phyloP scores from a whole-genome alignment of 2,113 vertebrate genomes.

The Aplodontia rufa region DNA sequence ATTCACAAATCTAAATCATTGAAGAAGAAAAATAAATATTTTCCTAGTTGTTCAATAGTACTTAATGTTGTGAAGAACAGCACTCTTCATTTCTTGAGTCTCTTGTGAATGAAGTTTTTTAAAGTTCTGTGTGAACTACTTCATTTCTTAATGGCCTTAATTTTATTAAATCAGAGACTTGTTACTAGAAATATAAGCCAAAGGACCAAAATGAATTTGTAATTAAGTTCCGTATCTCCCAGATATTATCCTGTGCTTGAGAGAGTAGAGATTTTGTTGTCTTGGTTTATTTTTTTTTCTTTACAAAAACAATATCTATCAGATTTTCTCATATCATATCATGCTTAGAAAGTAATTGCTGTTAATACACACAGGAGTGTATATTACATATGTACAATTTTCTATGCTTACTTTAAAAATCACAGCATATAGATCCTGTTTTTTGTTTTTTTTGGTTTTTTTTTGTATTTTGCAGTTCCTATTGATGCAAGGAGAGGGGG shows the following conservation, averaged over 20 bases:
- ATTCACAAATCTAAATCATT: neutral
- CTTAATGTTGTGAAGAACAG: neutral
- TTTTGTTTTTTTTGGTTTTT: neutral
- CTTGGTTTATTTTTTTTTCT: neutral
- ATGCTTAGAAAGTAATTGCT: neutral
- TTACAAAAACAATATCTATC: neutral
- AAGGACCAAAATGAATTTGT: neutral
- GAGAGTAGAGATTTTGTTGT: neutral
- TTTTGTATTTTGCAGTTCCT: accelerated
- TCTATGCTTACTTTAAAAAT: neutral
- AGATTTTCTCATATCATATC: neutral
- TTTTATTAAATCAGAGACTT: neutral
- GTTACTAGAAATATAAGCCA: neutral
- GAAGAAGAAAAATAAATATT: neutral
- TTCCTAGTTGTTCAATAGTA: neutral
- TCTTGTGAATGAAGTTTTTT: neutral
- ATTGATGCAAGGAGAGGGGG: too few relatives aligned
- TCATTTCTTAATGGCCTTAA: neutral
- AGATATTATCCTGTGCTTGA: neutral
- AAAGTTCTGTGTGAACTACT: neutral
- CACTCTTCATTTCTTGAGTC: neutral
- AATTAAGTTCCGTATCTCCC: neutral
- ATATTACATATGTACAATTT: neutral
- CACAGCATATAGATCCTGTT: neutral
- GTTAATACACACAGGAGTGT: neutral